Evolutionary conservation across 2,797 vertebrate genomes (phyloP), one percentile per base, ranked within the genome.

Genomic region (Avahi laniger): DNA sequence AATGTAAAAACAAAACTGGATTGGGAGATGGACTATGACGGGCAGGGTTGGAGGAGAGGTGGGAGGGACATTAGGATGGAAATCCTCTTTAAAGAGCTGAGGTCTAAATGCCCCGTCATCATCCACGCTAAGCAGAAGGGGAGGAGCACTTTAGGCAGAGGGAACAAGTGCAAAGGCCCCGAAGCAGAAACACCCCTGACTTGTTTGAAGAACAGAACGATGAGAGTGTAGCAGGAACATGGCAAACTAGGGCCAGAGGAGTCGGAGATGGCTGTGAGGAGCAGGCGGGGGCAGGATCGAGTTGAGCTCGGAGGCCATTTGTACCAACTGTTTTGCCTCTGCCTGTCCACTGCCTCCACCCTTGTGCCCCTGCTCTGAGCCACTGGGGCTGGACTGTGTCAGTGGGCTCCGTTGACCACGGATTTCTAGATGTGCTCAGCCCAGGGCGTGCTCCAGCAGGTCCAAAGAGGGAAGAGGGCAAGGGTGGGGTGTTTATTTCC

Each of bases 251-350:
- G 24, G n/a, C 65, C 28, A 81, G 57, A 33, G 14, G 22, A 46
- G 41, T 46, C 9, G 41, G 33, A 50, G 57, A 48, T 0, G 63
- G 22, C 61, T 48, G 0, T 6, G 24, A 50, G 7, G 41, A 18
- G 41, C 11, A n/a, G 63, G 35, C 2, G 0, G 30, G 26, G 26
- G 46, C 50, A 22, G 52, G n/a, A 26, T 17, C 17, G 0, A 2
- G 17, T 17, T 35, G 67, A 38, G 79, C 5, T 79, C 79, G 30
- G n/a, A 84, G 28, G 22, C 63, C 48, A 13, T 46, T 46, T 61
- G 28, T 52, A n/a, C 50, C 9, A 48, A 72, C 20, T 24, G 14
- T 30, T 17, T 88, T 92, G 30, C 35, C 41, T 50, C 41, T 11
- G 28, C 24, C 43, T 26, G 7, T 50, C 18, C 14, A 10, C 3